Percentiles rank a stretch among this genome's conserved stretches.
These are phyloP conservation scores for Kryptolebias ocellatus DNA, from an alignment of 2,797 vertebrate genomes.

Conservation along the genomic window DNA sequence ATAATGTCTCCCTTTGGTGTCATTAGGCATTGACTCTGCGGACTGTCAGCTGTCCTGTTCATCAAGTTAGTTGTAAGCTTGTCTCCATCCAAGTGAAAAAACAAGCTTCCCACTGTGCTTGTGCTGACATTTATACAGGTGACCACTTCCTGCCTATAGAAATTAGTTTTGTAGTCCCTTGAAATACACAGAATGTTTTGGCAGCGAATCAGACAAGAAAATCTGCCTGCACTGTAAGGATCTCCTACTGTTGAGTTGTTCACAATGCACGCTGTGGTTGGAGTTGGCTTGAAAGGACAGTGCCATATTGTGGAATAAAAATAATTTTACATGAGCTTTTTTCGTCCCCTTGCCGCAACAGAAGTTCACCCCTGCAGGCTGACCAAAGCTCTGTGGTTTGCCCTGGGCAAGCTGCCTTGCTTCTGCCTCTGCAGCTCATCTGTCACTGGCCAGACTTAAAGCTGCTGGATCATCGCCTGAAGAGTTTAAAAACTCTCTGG, in stretches of 20 bases:
- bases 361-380: slow-evolving; percentile 75
- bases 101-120: slow-evolving; percentile 5
- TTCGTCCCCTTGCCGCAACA: slow-evolving; percentile 50
- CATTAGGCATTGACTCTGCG: slow-evolving; percentile 55
- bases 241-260: slow-evolving; percentile 47
- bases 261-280: slow-evolving; percentile 46
- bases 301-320: slow-evolving; percentile 47
- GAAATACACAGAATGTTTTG: slow-evolving; percentile 14
- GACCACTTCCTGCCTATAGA: slow-evolving; percentile 16
- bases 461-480: slow-evolving; percentile 78
- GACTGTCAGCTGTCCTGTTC: slow-evolving; percentile 51
- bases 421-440: slow-evolving; percentile 77
- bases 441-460: slow-evolving; percentile 80
- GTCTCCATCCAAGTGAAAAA: slow-evolving; percentile 22
- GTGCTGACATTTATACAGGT: slow-evolving; percentile 18
- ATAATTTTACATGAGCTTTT: slow-evolving; percentile 47
- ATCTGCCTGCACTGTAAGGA: slow-evolving; percentile 35
- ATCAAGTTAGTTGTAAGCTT: slow-evolving; percentile 36
- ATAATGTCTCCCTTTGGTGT: slow-evolving; percentile 64
- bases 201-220: slow-evolving; percentile 44
- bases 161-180: slow-evolving; percentile 8
- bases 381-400: slow-evolving; percentile 76
- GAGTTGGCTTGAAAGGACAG: slow-evolving; percentile 55
- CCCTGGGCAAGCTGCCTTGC: slow-evolving; percentile 79
- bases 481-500: slow-evolving; percentile 83